Evolutionary conservation across 64 coral and sea anemone genomes (phyloP), one percentile per base, ranked within the genome.

Genomic region (Pocillopora damicornis): DNA sequence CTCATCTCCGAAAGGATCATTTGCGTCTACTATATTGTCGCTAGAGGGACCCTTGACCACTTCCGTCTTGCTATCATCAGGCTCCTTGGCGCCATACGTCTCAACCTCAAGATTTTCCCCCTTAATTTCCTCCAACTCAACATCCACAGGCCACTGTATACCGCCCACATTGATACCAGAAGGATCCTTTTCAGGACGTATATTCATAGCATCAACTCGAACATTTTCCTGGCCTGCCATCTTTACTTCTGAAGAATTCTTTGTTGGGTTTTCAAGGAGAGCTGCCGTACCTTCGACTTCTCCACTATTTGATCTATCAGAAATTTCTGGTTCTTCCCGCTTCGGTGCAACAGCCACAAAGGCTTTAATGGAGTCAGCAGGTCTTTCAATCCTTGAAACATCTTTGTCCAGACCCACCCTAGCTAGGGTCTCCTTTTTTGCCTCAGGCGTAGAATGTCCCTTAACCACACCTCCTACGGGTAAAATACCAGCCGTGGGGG

Each of bases 381-480:
- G 1, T 13, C 23, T 23, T 62, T 62, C 23, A 5, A 26, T 25
- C n/a, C 17, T 20, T 42, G 61, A 23, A 62, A 37, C 8, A 85
- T 85, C 13, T 36, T 58, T 85, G 13, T 85, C 17, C 58, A 85
- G 63, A 58, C 45, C 57, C 15, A 85, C 37, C 65, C 37, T 58
- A 1, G 20, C 37, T 51, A 85, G 58, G n/a, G 63, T 20, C 9
- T 85, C 64, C 51, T 37, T 85, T 85, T 83, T 83, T 3, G 20
- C 25, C 66, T 11, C 30, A 35, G 80, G 61, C 80, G 67, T 38
- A 12, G 61, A 22, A 68, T 83, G 61, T 2, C 80, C 80, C 16
- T 63, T 85, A n/a, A 85, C 64, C 38, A 85, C 81, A 5, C 81
- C 81, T 72, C 81, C 81, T 22, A 85, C 81, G 58, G 81, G 81